Percentiles rank a stretch among this genome's conserved stretches.
phyloP scores from a whole-genome alignment of 2,113 vertebrate genomes.

The Coreoperca whiteheadi region DNA sequence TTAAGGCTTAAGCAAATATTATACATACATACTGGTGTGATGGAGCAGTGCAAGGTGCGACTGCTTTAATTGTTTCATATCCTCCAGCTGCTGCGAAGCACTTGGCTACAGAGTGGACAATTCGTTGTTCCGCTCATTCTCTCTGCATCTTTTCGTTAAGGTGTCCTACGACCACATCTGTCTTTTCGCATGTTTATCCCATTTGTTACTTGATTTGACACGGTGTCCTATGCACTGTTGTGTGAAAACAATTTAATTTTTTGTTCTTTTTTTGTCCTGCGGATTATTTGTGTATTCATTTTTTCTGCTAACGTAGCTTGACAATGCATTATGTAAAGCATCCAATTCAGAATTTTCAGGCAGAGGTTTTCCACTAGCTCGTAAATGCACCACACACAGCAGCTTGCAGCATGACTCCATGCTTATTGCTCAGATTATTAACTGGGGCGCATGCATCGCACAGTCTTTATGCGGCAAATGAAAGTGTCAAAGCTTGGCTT shows the following conservation, averaged over 20 bases:
- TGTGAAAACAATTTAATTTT: neutral
- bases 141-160: neutral
- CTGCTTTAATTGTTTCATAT: slow-evolving; percentile 15
- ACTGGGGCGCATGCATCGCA: neutral
- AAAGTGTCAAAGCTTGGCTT: no score
- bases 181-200: neutral
- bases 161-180: neutral
- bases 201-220: neutral
- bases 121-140: neutral
- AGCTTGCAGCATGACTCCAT: neutral
- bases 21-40: neutral
- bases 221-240: neutral
- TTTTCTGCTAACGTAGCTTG: neutral
- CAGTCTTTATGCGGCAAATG: neutral
- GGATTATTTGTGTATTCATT: neutral
- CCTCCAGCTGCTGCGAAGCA: neutral
- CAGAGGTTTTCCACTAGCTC: neutral
- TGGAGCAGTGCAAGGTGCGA: neutral
- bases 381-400: neutral
- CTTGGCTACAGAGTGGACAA: neutral
- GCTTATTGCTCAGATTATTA: neutral
- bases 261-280: neutral
- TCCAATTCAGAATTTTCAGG: neutral
- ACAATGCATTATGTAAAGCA: neutral
- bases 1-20: slow-evolving; percentile 10